Evolutionary conservation across 2,113 vertebrate species (phyloP).

Genomic region (Chaenocephalus aceratus): DNA sequence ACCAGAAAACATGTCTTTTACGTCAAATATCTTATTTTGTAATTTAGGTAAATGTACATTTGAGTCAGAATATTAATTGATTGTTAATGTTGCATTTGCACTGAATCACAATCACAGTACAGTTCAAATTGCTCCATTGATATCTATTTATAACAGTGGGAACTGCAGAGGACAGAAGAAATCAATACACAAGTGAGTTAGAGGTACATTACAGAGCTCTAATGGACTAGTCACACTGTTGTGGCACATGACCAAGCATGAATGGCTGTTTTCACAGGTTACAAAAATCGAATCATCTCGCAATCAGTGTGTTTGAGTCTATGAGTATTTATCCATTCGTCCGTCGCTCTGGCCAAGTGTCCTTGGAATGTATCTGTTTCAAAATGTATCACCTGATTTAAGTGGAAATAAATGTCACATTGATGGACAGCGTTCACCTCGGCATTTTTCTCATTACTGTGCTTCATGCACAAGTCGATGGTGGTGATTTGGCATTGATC

Average conservation of each 20-base stretch:
- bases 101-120: background rate
- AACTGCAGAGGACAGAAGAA: background rate
- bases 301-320: conserved; percentile 1
- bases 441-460: background rate
- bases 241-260: background rate
- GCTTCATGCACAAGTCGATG: background rate
- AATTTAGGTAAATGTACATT: background rate
- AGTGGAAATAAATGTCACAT: conserved; percentile 5
- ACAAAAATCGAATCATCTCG: background rate
- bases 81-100: background rate
- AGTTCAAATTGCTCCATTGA: background rate
- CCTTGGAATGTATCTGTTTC: background rate
- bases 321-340: background rate
- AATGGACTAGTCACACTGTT: background rate
- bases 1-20: too few species aligned
- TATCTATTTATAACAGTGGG: conserved; percentile 15
- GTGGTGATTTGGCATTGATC: conserved; percentile 27
- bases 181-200: conserved; percentile 27
- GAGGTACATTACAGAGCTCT: background rate
- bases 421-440: background rate
- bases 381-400: background rate
- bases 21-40: too few species aligned
- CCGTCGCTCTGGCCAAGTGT: background rate
- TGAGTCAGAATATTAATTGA: background rate
- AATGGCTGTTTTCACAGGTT: conserved; percentile 18